Percentiles rank a stretch among this genome's conserved stretches.
These are phyloP conservation scores for Chaetoderma sp. DNA, from an alignment of 2,888 invertebrate genomes.

Conservation along the genomic window DNA sequence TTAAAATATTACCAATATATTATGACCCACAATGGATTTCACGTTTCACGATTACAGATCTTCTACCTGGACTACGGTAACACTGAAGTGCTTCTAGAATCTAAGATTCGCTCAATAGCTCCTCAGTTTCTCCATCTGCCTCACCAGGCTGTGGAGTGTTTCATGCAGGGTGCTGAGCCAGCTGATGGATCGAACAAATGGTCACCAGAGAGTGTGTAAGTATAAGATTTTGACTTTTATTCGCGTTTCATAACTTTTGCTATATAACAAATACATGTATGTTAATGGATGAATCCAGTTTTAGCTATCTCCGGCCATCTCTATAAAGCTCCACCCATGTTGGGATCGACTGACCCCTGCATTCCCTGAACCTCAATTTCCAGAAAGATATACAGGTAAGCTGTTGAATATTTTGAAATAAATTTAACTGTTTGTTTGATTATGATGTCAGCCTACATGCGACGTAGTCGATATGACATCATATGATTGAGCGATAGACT, in stretches of 20 bases:
- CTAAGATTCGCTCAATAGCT: conserved; percentile 78
- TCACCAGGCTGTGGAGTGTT: conserved; percentile 90
- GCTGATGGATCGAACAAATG: conserved; percentile 44
- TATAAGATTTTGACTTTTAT: conserved; percentile 79
- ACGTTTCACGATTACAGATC: conserved; percentile 67
- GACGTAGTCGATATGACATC: too few relatives aligned
- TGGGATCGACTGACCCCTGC: too few relatives aligned
- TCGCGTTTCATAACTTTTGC: not conserved
- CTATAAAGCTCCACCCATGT: not conserved
- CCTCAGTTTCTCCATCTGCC: conserved; percentile 81
- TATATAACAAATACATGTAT: conserved; percentile 60
- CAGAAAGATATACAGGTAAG: too few relatives aligned
- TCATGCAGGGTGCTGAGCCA: conserved; percentile 80
- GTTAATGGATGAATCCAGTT: too few relatives aligned
- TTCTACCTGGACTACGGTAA: conserved; percentile 93
- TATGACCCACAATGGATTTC: not conserved
- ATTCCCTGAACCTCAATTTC: too few relatives aligned
- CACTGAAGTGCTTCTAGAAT: conserved; percentile 77
- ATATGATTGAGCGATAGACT: too few relatives aligned
- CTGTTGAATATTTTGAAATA: too few relatives aligned
- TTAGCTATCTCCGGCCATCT: too few relatives aligned
- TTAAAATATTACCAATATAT: too few relatives aligned
- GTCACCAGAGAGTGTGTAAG: conserved; percentile 61
- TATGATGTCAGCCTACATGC: too few relatives aligned
- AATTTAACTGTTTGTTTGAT: too few relatives aligned